A percentile compares a stretch with the other conserved stretches of the same genome.
These are phyloP conservation scores for Apostichopus californicus DNA, from an alignment of 35 echinoderm and acorn worm species.

Conservation along the genomic window DNA sequence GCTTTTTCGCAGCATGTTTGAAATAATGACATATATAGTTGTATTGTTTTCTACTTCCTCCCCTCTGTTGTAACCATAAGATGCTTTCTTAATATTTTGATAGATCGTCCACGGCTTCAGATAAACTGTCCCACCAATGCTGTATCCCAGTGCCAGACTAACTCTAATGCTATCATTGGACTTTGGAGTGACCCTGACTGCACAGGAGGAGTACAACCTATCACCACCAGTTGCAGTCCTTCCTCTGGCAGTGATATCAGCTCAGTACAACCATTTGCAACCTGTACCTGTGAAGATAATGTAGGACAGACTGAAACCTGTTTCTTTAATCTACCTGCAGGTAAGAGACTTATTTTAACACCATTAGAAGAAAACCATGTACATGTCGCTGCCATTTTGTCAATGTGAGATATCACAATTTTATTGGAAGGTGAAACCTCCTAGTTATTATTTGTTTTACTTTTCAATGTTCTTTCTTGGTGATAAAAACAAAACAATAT, in stretches of 20 bases:
- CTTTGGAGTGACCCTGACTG: not conserved
- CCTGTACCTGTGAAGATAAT: conserved; percentile 14
- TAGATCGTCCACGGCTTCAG: not conserved
- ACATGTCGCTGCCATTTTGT: too few relatives aligned
- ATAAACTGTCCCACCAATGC: conserved; percentile 1
- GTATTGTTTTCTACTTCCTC: too few relatives aligned
- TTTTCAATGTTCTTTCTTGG: too few relatives aligned
- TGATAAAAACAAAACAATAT: too few relatives aligned
- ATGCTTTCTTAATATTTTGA: too few relatives aligned
- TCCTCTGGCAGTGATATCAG: not conserved
- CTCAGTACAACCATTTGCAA: not conserved
- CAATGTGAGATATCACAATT: too few relatives aligned
- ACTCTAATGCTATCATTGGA: not conserved
- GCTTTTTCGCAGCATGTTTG: too few relatives aligned
- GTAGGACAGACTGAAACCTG: not conserved
- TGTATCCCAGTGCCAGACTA: not conserved
- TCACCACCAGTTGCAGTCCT: not conserved
- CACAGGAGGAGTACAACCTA: not conserved
- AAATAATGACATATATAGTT: too few relatives aligned
- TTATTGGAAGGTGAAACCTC: too few relatives aligned
- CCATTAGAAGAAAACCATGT: not conserved
- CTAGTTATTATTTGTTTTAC: too few relatives aligned
- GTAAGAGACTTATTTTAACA: not conserved
- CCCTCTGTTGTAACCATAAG: too few relatives aligned
- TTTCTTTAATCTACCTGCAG: not conserved